A percentile compares a stretch with the other conserved stretches of the same genome.
These are phyloP conservation scores for Enteromius treurensis DNA, from an alignment of 2,797 vertebrate species.

Conservation along the genomic window DNA sequence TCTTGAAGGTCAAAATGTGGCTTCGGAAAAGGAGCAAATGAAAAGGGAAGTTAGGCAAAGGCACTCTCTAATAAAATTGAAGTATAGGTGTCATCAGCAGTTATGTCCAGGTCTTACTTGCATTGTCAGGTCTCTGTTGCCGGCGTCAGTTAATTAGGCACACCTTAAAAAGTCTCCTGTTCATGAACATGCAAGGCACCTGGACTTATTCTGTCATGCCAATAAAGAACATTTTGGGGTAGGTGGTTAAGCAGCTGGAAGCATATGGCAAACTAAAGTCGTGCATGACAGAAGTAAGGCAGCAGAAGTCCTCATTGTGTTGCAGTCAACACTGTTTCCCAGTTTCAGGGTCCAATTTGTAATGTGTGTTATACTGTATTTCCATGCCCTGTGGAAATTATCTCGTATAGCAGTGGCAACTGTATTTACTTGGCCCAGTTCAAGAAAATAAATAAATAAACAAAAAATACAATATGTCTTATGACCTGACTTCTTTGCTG, in stretches of 20 bases:
- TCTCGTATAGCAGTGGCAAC: conserved; percentile 18
- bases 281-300: conserved; percentile 6
- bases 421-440: conserved; percentile 50
- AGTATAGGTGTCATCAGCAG: conserved; percentile 30
- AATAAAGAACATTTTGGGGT: background rate
- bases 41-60: conserved; percentile 23
- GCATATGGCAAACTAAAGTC: conserved; percentile 30
- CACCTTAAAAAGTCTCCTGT: conserved; percentile 10
- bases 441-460: background rate
- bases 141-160: conserved; percentile 50
- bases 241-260: conserved; percentile 18
- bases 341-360: background rate
- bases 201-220: conserved; percentile 23
- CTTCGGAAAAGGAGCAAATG: background rate
- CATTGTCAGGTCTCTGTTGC: conserved; percentile 37
- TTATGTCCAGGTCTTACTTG: conserved; percentile 45
- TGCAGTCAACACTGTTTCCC: background rate
- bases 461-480: conserved; percentile 64
- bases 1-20: conserved; percentile 55
- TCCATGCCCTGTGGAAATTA: background rate
- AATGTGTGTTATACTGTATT: background rate
- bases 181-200: background rate
- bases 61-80: conserved; percentile 42
- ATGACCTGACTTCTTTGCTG: conserved; percentile 78
- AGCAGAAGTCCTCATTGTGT: background rate